phyloP scores from a whole-genome alignment of 2,888 invertebrate genomes.

The Cheilosia grossa region DNA sequence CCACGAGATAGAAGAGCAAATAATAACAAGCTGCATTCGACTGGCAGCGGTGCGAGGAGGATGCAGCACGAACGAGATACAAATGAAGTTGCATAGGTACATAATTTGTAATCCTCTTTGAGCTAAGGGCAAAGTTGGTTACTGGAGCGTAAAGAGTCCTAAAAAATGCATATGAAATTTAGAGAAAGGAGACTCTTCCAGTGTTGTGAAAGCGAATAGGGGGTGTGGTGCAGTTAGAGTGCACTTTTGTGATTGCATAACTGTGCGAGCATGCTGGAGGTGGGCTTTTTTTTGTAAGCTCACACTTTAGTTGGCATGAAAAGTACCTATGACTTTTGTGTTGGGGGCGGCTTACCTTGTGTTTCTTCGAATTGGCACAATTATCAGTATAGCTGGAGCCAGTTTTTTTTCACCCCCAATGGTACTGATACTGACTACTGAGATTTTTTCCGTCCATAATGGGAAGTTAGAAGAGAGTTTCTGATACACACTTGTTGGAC shows the following conservation, averaged over 20 bases:
- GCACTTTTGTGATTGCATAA: not conserved
- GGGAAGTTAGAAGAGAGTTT: no score
- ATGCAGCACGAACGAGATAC: constrained; percentile 25
- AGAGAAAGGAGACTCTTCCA: constrained; percentile 8
- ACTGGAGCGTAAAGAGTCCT: constrained; percentile 51
- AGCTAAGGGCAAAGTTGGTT: constrained; percentile 13
- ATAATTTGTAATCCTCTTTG: constrained; percentile 54
- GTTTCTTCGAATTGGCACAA: constrained; percentile 3
- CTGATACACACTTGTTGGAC: no score
- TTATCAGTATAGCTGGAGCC: not conserved
- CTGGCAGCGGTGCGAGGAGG: not conserved
- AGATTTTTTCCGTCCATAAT: no score
- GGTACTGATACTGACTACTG: no score
- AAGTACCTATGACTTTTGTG: not conserved
- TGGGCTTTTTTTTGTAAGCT: constrained; percentile 17
- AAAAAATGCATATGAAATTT: constrained; percentile 27
- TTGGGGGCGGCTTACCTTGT: not conserved
- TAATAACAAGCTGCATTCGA: constrained; percentile 8
- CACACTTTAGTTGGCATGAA: not conserved
- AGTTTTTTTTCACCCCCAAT: no score
- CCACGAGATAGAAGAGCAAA: not conserved
- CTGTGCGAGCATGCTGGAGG: not conserved
- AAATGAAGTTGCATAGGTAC: constrained; percentile 29
- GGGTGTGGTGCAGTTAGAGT: not conserved
- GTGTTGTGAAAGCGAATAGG: not conserved